These are phyloP conservation scores for Noctuana brunneofusca DNA, from an alignment of 2,888 invertebrate genomes.

Conservation along the genomic window DNA sequence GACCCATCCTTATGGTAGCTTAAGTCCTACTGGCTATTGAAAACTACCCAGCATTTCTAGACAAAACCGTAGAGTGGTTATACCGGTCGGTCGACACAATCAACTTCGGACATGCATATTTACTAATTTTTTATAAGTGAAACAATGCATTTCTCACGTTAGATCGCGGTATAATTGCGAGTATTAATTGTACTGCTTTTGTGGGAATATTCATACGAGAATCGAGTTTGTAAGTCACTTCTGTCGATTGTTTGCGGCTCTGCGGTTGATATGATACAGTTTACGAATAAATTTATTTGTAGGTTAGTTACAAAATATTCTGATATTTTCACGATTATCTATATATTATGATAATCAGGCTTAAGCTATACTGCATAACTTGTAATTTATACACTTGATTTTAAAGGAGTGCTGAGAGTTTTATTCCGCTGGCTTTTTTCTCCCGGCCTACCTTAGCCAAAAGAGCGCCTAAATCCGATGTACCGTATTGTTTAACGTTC, in stretches of 20 bases:
- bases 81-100: conserved; percentile 57
- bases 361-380: no score
- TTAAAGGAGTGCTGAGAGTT: no score
- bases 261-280: neutral
- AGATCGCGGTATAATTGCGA: conserved; percentile 27
- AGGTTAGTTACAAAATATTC: neutral
- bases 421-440: no score
- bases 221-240: conserved; percentile 18
- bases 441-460: no score
- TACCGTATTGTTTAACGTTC: no score
- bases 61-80: conserved; percentile 42
- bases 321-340: no score
- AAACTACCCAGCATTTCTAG: conserved; percentile 26
- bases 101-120: conserved; percentile 44
- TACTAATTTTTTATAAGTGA: conserved; percentile 42
- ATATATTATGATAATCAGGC: no score
- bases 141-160: conserved; percentile 48
- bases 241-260: conserved; percentile 12
- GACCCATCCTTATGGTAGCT: conserved; percentile 54
- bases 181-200: conserved; percentile 30
- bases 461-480: no score
- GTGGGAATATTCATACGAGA: conserved; percentile 33
- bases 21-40: conserved; percentile 30
- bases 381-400: no score
- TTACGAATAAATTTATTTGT: neutral